These are phyloP conservation scores for Siphonodentalium dalli DNA, from an alignment of 2,888 invertebrate genomes.

Conservation along the genomic window DNA sequence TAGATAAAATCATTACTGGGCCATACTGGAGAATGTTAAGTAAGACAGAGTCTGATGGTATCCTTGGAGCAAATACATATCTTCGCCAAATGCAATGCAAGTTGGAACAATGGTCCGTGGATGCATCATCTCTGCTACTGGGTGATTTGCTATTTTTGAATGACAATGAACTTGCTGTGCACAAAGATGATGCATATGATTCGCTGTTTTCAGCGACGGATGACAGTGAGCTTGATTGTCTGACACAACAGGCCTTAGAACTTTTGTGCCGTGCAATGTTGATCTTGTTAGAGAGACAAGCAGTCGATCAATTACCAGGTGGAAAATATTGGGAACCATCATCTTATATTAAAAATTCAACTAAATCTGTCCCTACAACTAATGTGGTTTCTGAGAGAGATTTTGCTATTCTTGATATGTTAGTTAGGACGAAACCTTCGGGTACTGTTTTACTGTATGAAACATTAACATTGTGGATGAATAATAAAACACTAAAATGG, in stretches of 20 bases:
- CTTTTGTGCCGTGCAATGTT: slow-evolving; percentile 17
- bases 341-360: not conserved
- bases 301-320: slow-evolving; percentile 20
- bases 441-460: slow-evolving; percentile 12
- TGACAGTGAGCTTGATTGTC: slow-evolving; percentile 12
- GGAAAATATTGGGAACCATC: slow-evolving; percentile 14
- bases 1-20: slow-evolving; percentile 18
- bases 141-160: slow-evolving; percentile 13
- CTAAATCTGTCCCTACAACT: slow-evolving; percentile 1
- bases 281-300: slow-evolving; percentile 20
- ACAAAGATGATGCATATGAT: slow-evolving; percentile 12
- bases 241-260: slow-evolving; percentile 21
- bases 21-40: slow-evolving; percentile 16
- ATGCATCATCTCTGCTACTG: not conserved
- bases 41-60: not conserved
- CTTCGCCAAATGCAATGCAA: not conserved
- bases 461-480: slow-evolving; percentile 21
- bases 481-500: slow-evolving; percentile 24
- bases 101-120: not conserved
- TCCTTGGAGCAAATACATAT: slow-evolving; percentile 6
- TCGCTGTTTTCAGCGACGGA: slow-evolving; percentile 7
- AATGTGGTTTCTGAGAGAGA: slow-evolving; percentile 11
- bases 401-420: slow-evolving; percentile 12
- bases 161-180: not conserved
- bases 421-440: slow-evolving; percentile 16